A percentile compares a stretch with the other conserved stretches of the same genome.
Conservation (phyloP, 1,140 invertebrate species). For the Mycetomoellerius zeteki region DNA sequence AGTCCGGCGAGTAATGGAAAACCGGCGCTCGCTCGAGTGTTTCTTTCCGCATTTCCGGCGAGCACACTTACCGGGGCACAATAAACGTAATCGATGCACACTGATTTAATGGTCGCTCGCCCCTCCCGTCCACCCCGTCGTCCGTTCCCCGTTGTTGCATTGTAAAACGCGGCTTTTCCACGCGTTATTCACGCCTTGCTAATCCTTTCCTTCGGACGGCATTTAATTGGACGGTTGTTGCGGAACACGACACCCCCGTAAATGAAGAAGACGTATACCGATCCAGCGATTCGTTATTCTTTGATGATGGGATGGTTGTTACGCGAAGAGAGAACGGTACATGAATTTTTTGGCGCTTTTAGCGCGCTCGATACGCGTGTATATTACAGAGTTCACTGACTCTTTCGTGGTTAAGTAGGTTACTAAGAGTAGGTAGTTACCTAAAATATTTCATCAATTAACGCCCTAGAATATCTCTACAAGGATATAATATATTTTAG, state of each 20-base stretch:
- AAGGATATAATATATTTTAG: background rate
- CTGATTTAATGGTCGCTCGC: conserved; percentile 39
- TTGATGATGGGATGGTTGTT: conserved; percentile 34
- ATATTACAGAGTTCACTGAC: background rate
- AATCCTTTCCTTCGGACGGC: conserved; percentile 45
- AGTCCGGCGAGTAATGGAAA: conserved; percentile 35
- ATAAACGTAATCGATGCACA: conserved; percentile 65
- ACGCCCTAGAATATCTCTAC: background rate
- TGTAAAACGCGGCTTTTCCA: conserved; percentile 37
- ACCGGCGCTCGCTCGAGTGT: conserved; percentile 40
- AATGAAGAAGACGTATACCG: conserved; percentile 48
- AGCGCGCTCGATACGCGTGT: background rate
- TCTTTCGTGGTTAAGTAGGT: background rate
- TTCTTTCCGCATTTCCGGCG: conserved; percentile 52
- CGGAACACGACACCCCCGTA: conserved; percentile 48
- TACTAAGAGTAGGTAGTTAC: too few relatives aligned
- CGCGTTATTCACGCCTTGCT: conserved; percentile 57
- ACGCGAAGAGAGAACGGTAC: background rate
- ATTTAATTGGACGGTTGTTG: conserved; percentile 59
- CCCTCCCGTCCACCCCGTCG: background rate
- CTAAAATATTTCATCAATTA: conserved; percentile 20
- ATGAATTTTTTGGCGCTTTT: background rate
- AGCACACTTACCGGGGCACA: conserved; percentile 58
- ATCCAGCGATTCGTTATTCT: conserved; percentile 42
- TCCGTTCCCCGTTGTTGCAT: background rate